phyloP scores from a whole-genome alignment of 2,888 invertebrate genomes.

The Scaptomyza polygonia region DNA sequence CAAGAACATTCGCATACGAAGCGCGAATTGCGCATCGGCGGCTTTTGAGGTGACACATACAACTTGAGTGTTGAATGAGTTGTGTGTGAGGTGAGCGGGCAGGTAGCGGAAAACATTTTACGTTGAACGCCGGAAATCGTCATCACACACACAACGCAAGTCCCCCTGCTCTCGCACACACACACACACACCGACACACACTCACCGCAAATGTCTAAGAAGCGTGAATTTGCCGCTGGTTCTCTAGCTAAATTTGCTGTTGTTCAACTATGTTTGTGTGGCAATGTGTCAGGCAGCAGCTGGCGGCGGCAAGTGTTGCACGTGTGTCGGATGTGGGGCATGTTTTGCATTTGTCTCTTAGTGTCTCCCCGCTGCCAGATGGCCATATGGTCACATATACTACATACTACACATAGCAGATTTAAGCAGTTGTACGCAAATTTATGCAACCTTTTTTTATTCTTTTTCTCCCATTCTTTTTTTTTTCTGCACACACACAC shows the following conservation, averaged over 20 bases:
- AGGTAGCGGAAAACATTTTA: constrained; percentile 33
- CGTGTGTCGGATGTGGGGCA: constrained; percentile 54
- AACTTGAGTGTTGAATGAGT: constrained; percentile 28
- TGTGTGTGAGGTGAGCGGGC: constrained; percentile 9
- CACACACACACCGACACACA: neutral
- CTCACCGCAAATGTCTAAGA: constrained; percentile 55
- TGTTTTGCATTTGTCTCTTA: constrained; percentile 59
- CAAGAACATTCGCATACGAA: constrained; percentile 28
- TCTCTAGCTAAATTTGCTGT: constrained; percentile 21
- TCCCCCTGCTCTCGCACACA: neutral
- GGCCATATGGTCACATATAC: constrained; percentile 19
- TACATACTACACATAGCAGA: constrained; percentile 43
- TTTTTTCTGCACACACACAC: constrained; percentile 21
- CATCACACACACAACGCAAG: constrained; percentile 56
- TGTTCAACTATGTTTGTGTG: constrained; percentile 33
- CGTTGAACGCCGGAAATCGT: constrained; percentile 60
- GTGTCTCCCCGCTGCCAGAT: constrained; percentile 23
- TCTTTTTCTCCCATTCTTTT: constrained; percentile 16
- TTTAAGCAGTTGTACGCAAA: constrained; percentile 68
- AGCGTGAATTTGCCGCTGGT: constrained; percentile 67
- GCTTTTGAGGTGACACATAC: constrained; percentile 68
- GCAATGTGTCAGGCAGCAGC: constrained; percentile 61
- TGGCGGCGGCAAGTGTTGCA: constrained; percentile 28
- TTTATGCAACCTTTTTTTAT: constrained; percentile 60
- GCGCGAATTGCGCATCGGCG: constrained; percentile 64